These are phyloP conservation scores for Notocelia uddmanniana DNA, from an alignment of 2,888 invertebrate genomes.

Conservation along the genomic window DNA sequence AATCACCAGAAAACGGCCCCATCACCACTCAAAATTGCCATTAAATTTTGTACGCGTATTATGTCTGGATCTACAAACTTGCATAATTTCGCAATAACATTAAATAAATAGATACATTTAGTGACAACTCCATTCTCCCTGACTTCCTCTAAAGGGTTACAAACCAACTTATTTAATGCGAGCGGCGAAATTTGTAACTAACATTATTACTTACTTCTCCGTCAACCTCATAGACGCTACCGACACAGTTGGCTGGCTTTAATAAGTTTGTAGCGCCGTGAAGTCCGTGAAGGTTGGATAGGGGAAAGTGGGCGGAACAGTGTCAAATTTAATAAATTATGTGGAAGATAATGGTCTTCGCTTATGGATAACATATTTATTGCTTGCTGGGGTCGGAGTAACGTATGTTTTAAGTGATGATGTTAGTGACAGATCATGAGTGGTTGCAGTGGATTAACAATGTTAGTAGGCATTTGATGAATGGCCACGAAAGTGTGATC, in stretches of 20 bases:
- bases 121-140: constrained; percentile 40
- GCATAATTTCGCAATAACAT: constrained; percentile 41
- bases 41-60: constrained; percentile 29
- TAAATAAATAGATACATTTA: constrained; percentile 45
- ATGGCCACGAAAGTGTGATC: not conserved
- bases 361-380: constrained; percentile 51
- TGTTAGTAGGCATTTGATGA: not conserved
- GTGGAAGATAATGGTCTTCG: constrained; percentile 66
- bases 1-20: constrained; percentile 16
- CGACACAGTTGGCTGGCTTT: constrained; percentile 3
- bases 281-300: constrained; percentile 51
- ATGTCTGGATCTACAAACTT: constrained; percentile 31
- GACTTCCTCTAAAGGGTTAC: constrained; percentile 54
- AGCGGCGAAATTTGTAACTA: constrained; percentile 60
- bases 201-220: constrained; percentile 40
- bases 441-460: not conserved
- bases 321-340: constrained; percentile 80
- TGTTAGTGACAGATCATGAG: constrained; percentile 20
- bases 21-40: constrained; percentile 24
- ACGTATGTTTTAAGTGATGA: constrained; percentile 38
- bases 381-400: constrained; percentile 48
- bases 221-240: not conserved
- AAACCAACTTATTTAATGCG: constrained; percentile 23
- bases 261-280: constrained; percentile 29
- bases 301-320: constrained; percentile 77